Base-by-base conservation (phyloP, 2,888 invertebrate species). In the Galerucella nymphaeae region DNA sequence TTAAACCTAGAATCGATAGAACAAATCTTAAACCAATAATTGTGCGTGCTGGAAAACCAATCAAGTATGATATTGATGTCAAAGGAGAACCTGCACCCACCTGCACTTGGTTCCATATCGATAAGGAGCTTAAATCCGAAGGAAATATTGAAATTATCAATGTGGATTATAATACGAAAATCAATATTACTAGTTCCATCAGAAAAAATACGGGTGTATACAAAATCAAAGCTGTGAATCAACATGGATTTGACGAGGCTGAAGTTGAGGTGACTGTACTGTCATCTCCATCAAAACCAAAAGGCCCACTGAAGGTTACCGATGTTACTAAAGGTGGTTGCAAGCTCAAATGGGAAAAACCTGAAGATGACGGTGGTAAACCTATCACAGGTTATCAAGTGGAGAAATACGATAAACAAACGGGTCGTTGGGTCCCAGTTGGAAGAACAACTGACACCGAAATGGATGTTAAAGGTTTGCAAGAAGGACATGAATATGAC, bases 1-100 rank as follows among this genome's bases (percentile, higher is more conserved):
- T 98, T 85, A 98, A 98, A 87, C 99, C 99, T 55, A 93, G 96
- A 84, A 99, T 99, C 86, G 97, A 98, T 87, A 92, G 98, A 79
- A 96, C 97, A 3, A 97, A 97, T 86, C 89, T 98, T 78, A 96
- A 98, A 86, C 93, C 95, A 62, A 89, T 96, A 61, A 93, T 93
- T 13, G 93, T 98, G 14, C 94, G 97, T 80, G 95, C 96, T 76
- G 98, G 98, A 50, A 97, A 98, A 86, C 90, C 93, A 0, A 93
- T 98, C 77, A 96, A 95, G 87, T 94, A 97, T 85, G 97, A 97
- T 85, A 93, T 99, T 55, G 95, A 97, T 85, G 95, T 97, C 45
- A 92, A 93, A 81, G 99, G 99, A 80, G 99, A 99, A 87, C 99
- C 99, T 1, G 93, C 96, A 74, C 99, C 99, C 75, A 94, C 92